phyloP scores from a whole-genome alignment of 35 echinoderm and acorn worm species.

The Ptychodera flava region DNA sequence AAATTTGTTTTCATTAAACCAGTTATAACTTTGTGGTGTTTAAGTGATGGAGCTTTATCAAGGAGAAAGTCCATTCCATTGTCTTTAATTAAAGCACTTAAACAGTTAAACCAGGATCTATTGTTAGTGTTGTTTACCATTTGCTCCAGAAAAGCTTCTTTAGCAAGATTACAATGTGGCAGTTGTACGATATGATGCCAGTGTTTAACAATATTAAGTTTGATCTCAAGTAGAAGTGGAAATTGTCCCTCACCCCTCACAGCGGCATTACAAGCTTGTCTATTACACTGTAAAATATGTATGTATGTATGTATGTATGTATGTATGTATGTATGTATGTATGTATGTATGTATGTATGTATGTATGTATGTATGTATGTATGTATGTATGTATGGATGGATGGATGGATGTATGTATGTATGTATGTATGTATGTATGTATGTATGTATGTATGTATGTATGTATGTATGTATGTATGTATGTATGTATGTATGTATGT shows the following conservation, averaged over 20 bases:
- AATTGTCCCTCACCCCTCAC: too few relatives aligned
- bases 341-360: slow-evolving; percentile 26
- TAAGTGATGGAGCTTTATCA: too few relatives aligned
- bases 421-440: slow-evolving; percentile 2
- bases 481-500: background rate
- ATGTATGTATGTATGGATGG: slow-evolving; percentile 10
- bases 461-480: background rate
- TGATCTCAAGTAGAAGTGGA: background rate
- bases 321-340: slow-evolving; percentile 28
- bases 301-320: slow-evolving; percentile 8
- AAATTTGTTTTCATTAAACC: too few relatives aligned
- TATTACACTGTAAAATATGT: background rate
- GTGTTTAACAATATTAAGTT: too few relatives aligned
- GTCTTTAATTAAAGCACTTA: too few relatives aligned
- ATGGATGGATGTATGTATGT: background rate
- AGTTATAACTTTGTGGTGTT: too few relatives aligned
- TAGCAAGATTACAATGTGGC: background rate
- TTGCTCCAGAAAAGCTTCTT: too few relatives aligned
- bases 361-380: slow-evolving; percentile 28
- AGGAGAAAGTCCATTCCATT: too few relatives aligned
- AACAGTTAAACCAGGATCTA: too few relatives aligned
- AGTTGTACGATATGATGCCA: background rate
- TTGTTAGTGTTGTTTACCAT: too few relatives aligned
- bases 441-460: slow-evolving; percentile 2
- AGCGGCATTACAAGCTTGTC: too few relatives aligned